phyloP scores from a whole-genome alignment of 2,888 invertebrate species.

The Stenchaetothrips biformis region DNA sequence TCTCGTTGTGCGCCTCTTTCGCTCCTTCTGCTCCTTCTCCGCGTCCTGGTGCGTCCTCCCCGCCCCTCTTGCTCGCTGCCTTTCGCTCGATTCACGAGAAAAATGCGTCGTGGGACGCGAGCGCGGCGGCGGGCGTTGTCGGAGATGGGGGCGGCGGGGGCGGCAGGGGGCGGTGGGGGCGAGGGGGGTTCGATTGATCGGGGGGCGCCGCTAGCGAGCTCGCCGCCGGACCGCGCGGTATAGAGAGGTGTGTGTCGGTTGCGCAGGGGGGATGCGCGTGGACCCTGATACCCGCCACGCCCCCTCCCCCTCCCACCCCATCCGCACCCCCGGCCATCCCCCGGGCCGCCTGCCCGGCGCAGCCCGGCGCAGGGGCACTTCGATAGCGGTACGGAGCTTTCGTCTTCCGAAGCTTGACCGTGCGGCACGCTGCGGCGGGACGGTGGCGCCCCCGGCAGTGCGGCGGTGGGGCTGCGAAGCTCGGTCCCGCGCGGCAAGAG shows the following conservation, averaged over 20 bases:
- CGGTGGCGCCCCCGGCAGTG: not conserved
- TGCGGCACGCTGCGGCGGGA: not conserved
- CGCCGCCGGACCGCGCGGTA: constrained; percentile 5
- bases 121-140: not conserved
- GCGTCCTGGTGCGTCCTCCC: not conserved
- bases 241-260: constrained; percentile 17
- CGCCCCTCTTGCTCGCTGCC: not conserved
- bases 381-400: not conserved
- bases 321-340: not conserved
- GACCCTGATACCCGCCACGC: not conserved
- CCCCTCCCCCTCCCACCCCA: not conserved
- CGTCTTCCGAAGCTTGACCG: no score
- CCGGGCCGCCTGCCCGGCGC: not conserved
- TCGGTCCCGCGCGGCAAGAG: no score
- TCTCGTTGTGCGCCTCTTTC: constrained; percentile 7
- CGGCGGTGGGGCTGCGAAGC: not conserved
- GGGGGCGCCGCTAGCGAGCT: not conserved
- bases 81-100: constrained; percentile 24
- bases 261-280: constrained; percentile 23
- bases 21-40: not conserved
- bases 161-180: not conserved
- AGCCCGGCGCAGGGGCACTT: not conserved
- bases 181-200: constrained; percentile 12
- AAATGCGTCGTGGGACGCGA: not conserved
- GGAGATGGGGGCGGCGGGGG: not conserved